These are phyloP conservation scores for Aratinga solstitialis DNA, from an alignment of 2,797 vertebrate genomes.

Conservation along the genomic window DNA sequence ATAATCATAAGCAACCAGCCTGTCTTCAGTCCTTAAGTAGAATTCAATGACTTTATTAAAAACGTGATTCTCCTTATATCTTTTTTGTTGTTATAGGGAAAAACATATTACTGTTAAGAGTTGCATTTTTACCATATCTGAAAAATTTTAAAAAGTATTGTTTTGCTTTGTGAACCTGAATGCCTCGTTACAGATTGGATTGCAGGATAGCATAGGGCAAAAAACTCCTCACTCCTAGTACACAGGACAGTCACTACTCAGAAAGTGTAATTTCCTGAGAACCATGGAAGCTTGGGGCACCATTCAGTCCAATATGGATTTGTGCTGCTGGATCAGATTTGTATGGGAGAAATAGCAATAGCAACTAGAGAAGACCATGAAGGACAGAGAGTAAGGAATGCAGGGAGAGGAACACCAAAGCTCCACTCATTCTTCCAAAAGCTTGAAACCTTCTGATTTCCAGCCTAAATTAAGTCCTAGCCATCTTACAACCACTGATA, in stretches of 20 bases:
- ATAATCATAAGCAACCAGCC: background rate
- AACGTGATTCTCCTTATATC: background rate
- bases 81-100: background rate
- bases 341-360: background rate
- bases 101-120: background rate
- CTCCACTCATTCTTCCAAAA: background rate
- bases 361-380: background rate
- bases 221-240: background rate
- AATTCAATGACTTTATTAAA: background rate
- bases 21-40: background rate
- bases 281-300: background rate
- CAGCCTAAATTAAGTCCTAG: background rate
- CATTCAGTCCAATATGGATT: background rate
- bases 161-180: background rate
- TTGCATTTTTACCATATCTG: background rate
- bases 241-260: background rate
- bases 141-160: background rate
- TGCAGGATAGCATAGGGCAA: background rate
- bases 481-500: background rate
- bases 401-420: background rate
- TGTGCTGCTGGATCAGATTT: background rate
- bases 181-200: background rate
- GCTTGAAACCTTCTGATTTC: background rate
- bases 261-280: background rate
- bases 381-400: background rate